Percentiles rank a stretch among this genome's conserved stretches.
These are phyloP conservation scores for Tenthredo scrophulariae DNA, from an alignment of 2,888 invertebrate genomes.

Conservation along the genomic window DNA sequence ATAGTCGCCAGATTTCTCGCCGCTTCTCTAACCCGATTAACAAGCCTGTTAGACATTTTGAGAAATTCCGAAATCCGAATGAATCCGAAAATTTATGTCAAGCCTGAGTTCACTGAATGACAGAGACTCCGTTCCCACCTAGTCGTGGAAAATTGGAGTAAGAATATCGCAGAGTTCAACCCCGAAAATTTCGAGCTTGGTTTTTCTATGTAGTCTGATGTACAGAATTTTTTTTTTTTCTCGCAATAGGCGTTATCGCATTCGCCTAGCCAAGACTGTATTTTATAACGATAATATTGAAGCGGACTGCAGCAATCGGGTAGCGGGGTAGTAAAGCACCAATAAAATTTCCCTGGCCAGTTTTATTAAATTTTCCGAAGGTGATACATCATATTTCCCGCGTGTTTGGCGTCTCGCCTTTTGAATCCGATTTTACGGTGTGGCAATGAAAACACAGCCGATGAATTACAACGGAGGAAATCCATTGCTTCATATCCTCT, in stretches of 20 bases:
- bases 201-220: neutral
- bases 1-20: neutral
- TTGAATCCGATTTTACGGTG: slow-evolving; percentile 41
- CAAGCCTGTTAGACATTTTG: neutral
- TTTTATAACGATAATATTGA: slow-evolving; percentile 49
- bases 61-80: neutral
- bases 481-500: neutral
- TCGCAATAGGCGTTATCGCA: neutral
- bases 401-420: slow-evolving; percentile 32
- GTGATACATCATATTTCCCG: slow-evolving; percentile 50
- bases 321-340: slow-evolving; percentile 55
- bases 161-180: neutral
- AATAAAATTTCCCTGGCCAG: slow-evolving; percentile 63
- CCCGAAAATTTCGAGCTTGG: neutral
- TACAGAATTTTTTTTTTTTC: slow-evolving; percentile 30
- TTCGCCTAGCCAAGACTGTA: slow-evolving; percentile 27
- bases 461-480: slow-evolving; percentile 49
- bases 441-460: slow-evolving; percentile 34
- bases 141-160: neutral
- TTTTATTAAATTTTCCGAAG: slow-evolving; percentile 63
- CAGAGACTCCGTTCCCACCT: neutral
- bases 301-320: slow-evolving; percentile 27
- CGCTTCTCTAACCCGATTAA: slow-evolving; percentile 2
- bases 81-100: neutral
- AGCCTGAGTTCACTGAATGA: neutral